These are phyloP conservation scores for Stichodactyla mertensii DNA, from an alignment of 64 coral and sea anemone species.

Conservation along the genomic window DNA sequence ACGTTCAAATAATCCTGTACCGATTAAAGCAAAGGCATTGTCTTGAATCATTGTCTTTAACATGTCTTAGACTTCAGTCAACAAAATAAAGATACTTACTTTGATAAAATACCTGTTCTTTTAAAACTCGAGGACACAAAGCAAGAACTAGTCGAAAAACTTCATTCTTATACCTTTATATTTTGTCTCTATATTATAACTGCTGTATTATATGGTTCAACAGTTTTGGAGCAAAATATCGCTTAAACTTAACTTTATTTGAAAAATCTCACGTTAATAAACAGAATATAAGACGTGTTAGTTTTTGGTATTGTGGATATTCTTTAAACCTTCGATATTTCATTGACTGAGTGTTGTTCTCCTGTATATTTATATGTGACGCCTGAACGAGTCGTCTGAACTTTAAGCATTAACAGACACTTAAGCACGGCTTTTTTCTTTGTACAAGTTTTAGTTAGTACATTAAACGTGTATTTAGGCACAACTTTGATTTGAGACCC, in stretches of 20 bases:
- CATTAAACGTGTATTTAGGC: background rate
- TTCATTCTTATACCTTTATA: background rate
- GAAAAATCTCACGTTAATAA: constrained; percentile 1
- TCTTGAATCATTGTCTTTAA: background rate
- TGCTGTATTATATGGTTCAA: background rate
- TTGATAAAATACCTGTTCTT: background rate
- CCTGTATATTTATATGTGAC: background rate
- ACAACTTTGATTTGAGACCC: background rate
- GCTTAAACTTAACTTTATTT: constrained; percentile 16
- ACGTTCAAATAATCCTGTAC: background rate
- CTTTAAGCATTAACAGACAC: background rate
- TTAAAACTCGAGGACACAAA: background rate
- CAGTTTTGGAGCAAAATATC: background rate
- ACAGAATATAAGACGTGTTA: constrained; percentile 5
- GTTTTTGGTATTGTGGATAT: constrained; percentile 2
- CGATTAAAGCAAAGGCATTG: background rate
- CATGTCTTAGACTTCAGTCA: background rate
- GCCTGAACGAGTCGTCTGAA: constrained; percentile 2
- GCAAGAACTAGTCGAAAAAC: background rate
- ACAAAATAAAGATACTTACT: background rate
- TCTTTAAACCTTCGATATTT: constrained; percentile 2
- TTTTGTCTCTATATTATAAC: background rate
- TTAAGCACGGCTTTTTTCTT: background rate
- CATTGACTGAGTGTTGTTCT: background rate
- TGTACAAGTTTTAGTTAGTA: background rate